These are phyloP conservation scores for Dryobotodes eremita DNA, from an alignment of 2,888 invertebrate genomes.

Conservation along the genomic window DNA sequence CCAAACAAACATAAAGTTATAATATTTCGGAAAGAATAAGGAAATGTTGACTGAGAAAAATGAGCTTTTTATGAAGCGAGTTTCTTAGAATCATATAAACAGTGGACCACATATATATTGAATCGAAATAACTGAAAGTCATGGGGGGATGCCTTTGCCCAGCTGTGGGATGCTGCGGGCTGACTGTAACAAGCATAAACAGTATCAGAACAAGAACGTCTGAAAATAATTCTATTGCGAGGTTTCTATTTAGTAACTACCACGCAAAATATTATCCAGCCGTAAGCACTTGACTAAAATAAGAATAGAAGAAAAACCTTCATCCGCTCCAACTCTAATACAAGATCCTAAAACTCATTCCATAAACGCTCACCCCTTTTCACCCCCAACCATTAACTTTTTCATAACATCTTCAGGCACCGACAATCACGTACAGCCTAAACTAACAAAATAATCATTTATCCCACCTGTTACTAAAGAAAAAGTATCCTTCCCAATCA, in stretches of 20 bases:
- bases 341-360: slow-evolving; percentile 14
- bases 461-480: slow-evolving; percentile 67
- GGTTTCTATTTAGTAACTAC: not conserved
- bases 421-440: slow-evolving; percentile 58
- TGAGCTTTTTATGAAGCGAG: not conserved
- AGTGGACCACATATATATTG: not conserved
- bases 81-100: not conserved
- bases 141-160: too few species aligned
- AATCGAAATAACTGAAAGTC: not conserved
- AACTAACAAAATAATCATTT: slow-evolving; percentile 72
- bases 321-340: not conserved
- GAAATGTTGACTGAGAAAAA: not conserved
- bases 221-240: too few species aligned
- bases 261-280: not conserved
- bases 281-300: not conserved
- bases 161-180: not conserved
- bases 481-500: slow-evolving; percentile 74
- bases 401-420: slow-evolving; percentile 51
- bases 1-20: not conserved
- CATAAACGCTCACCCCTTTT: slow-evolving; percentile 18
- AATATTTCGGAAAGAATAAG: not conserved
- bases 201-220: too few species aligned
- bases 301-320: not conserved
- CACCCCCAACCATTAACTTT: slow-evolving; percentile 47
- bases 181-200: not conserved